Evolutionary conservation across 2,113 vertebrate species (phyloP), one percentile per base, ranked within the genome.

Genomic region (Ophthalmolycus amberensis): DNA sequence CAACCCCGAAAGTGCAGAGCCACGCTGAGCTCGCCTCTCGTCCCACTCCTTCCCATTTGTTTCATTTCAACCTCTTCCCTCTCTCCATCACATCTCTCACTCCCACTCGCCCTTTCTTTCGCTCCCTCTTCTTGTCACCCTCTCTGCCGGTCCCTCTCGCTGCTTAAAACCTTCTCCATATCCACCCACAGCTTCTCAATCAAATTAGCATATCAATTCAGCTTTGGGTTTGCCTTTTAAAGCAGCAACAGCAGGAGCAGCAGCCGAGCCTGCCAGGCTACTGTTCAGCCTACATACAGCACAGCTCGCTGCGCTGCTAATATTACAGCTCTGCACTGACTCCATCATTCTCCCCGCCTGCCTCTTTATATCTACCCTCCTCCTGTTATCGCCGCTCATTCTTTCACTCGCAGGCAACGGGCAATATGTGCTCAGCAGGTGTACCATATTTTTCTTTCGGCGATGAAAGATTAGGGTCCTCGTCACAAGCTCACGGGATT

Each of bases 151-250:
- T 86, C 82, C 72, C 80, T 70, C 87, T 84, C 10, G 25, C 84
- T 71, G 84, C 86, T 89, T 87, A 86, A 90, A 90, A 84, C 82
- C 84, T 65, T 89, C 92, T 93, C 92, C 80, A 87, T 89, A 92
- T 93, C 92, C 92, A 80, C 92, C 92, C 90, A 93, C 92, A 77
- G 48, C 84, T 88, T 83, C 86, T 87, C 89, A 86, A 90, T 92
- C 87, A 89, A 89, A 94, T 94, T 92, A 91, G 89, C 90, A 92
- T 93, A 90, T 93, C 86, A 91, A 85, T 91, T 90, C 82, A 85
- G 89, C 82, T 69, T 76, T 78, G 70, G 38, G 60, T 66, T 86
- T 58, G 86, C 68, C 67, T 88, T 84, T 79, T 79, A 70, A 86
- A 90, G 62, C 77, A 86, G 81, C 54, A 80, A 69, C 69, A 87